Evolutionary conservation across 2,113 vertebrate species (phyloP).

Genomic region (Illadopsis cleaveri): DNA sequence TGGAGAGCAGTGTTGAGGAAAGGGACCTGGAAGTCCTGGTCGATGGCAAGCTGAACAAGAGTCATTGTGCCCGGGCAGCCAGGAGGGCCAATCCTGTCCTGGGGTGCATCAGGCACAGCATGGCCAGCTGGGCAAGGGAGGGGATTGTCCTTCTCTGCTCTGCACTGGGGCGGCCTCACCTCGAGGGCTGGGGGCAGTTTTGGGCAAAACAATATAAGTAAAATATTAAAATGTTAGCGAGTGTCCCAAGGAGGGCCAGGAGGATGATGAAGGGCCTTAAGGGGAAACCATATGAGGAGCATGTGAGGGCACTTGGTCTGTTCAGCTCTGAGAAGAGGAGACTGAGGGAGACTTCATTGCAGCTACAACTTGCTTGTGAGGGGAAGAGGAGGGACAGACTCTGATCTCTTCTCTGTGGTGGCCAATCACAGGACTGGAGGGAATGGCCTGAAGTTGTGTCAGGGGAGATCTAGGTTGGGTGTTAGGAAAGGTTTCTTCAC

Average conservation of each 20-base stretch:
- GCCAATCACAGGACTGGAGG: fast-evolving
- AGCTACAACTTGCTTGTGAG: background rate
- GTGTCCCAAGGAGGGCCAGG: background rate
- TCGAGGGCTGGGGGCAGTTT: fast-evolving
- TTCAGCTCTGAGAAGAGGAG: background rate
- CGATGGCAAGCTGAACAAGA: fast-evolving
- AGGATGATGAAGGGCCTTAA: background rate
- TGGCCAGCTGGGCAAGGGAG: fast-evolving
- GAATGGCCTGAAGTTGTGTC: background rate
- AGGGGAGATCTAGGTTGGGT: background rate
- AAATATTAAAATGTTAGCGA: background rate
- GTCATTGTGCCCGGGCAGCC: background rate
- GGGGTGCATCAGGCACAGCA: background rate
- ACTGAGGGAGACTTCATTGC: background rate
- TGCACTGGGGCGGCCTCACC: fast-evolving
- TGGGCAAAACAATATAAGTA: fast-evolving
- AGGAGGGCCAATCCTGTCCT: background rate
- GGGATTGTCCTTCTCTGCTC: background rate
- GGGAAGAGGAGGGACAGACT: background rate
- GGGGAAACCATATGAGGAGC: fast-evolving
- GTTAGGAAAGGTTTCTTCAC: background rate
- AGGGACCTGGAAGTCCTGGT: background rate
- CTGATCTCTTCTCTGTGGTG: background rate
- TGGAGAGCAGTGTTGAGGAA: background rate
- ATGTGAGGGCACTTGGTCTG: background rate